Base-by-base conservation (phyloP, 2,797 vertebrate species). In the Remorina albescens region DNA sequence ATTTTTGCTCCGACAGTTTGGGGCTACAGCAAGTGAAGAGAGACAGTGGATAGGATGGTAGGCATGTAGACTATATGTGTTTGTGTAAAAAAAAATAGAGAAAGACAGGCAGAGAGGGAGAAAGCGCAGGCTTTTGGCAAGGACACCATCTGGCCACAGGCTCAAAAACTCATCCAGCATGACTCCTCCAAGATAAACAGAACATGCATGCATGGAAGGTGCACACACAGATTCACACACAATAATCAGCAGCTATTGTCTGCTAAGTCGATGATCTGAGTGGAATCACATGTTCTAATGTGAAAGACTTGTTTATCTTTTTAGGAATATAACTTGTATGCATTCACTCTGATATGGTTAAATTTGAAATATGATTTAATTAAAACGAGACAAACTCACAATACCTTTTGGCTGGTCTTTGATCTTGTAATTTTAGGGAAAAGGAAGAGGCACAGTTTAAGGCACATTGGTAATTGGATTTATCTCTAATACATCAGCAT, bases 1-100 rank as follows among this genome's bases (percentile, higher is more conserved):
- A 90, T 90, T 93, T 92, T 91, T 91, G 88, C 85, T 81, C 34
- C 70, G 83, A 92, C 86, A 90, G 87, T 92, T 92, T 92, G 79
- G 80, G 89, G 88, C 88, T 91, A 90, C 55, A 78, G 86, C 47
- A 71, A 83, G 71, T 76, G 57, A 50, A 74, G 61, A 68, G 62
- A 79, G 60, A 80, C 57, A 62, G 82, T 16, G 42, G 64, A 78
- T 50, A 41, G 47, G 51, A 73, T 54, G 74, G 74, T 70, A 69
- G 50, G 63, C 54, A 61, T 50, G 26, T 50, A 44, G 54, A 74
- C 15, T 56, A 6, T 59, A 16, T 66, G 64, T 67, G 63, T 71
- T 44, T 60, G 19, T 16, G 15, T 30, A 30, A 30, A 30, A 30
- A 30, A 30, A 30, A 30, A 30, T 6, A 30, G 30, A 30, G 30